These are phyloP conservation scores for Cotesia chilonis DNA, from an alignment of 1,140 invertebrate genomes.

Conservation along the genomic window DNA sequence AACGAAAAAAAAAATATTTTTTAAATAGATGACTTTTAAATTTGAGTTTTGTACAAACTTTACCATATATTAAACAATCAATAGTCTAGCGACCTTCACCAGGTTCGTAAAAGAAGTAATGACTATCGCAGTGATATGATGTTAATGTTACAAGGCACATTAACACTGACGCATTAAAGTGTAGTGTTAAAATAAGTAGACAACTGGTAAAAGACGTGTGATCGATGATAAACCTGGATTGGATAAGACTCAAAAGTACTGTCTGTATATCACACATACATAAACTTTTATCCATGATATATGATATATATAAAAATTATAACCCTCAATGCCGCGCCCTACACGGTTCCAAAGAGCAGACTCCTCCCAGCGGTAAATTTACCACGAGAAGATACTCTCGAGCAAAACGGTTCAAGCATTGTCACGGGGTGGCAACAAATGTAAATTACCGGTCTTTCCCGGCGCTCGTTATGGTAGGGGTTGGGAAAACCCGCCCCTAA, in stretches of 20 bases:
- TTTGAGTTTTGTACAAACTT: no score
- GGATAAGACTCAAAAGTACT: constrained; percentile 38
- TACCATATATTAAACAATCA: no score
- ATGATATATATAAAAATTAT: constrained; percentile 32
- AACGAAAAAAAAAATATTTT: no score
- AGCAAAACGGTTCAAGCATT: no score
- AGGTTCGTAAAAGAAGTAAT: constrained; percentile 36
- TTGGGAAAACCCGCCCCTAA: constrained; percentile 46
- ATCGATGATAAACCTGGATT: constrained; percentile 59
- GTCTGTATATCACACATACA: neutral
- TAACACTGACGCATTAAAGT: constrained; percentile 61
- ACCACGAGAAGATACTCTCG: neutral
- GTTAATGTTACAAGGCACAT: constrained; percentile 54
- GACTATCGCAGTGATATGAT: constrained; percentile 56
- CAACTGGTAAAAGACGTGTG: constrained; percentile 51
- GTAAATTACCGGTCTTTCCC: constrained; percentile 34
- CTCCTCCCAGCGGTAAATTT: constrained; percentile 1
- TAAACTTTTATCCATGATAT: constrained; percentile 38
- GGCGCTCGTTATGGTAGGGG: constrained; percentile 34
- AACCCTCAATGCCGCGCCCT: constrained; percentile 9
- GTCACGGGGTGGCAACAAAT: neutral
- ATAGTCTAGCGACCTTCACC: neutral
- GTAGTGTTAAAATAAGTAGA: constrained; percentile 38
- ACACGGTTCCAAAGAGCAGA: no score
- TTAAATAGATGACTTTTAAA: no score